These are phyloP conservation scores for Antheraea pernyi DNA, from an alignment of 1,140 invertebrate species.

Conservation along the genomic window DNA sequence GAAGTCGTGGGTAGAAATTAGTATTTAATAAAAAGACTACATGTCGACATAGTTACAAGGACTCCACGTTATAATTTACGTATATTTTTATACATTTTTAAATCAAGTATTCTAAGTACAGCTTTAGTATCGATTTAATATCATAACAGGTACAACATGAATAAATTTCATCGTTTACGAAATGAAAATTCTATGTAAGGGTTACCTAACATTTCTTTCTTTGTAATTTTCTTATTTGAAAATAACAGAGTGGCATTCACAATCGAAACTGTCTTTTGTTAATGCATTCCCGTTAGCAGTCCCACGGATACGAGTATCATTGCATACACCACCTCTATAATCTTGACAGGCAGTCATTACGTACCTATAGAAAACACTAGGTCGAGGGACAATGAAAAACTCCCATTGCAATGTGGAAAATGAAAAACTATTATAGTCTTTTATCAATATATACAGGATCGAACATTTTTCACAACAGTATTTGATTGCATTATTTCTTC, in stretches of 20 bases:
- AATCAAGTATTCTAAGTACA: too few relatives aligned
- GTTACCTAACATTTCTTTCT: slow-evolving; percentile 24
- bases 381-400: slow-evolving; percentile 55
- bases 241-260: slow-evolving; percentile 28
- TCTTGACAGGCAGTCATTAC: slow-evolving; percentile 56
- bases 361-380: slow-evolving; percentile 56
- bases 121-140: too few relatives aligned
- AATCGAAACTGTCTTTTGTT: slow-evolving; percentile 60
- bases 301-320: slow-evolving; percentile 55
- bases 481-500: too few relatives aligned
- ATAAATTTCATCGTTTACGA: slow-evolving; percentile 8
- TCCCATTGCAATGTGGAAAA: slow-evolving; percentile 56
- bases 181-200: slow-evolving; percentile 1
- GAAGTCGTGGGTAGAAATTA: too few relatives aligned
- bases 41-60: too few relatives aligned
- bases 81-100: too few relatives aligned
- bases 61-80: too few relatives aligned
- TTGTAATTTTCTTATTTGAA: slow-evolving; percentile 47
- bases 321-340: slow-evolving; percentile 54
- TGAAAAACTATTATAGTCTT: slow-evolving; percentile 52
- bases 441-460: slow-evolving; percentile 29
- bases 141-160: neutral
- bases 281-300: slow-evolving; percentile 54
- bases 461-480: too few relatives aligned
- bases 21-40: too few relatives aligned